phyloP scores from a whole-genome alignment of 2,797 vertebrate species.

The Oryzias dopingdopingensis region DNA sequence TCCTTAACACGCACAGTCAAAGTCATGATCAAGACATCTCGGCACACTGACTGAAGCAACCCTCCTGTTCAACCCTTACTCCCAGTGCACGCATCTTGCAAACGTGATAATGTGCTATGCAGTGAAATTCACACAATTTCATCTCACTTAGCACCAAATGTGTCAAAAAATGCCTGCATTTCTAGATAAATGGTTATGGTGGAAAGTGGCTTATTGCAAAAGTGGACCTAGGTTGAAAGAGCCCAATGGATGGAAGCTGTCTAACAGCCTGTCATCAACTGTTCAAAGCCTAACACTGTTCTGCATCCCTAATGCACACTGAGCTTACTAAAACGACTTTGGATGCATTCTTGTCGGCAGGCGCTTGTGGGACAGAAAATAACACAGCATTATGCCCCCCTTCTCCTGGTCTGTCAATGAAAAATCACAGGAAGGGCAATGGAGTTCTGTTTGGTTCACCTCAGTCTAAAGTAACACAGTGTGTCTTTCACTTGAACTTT shows the following conservation, averaged over 20 bases:
- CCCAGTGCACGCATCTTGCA: constrained; percentile 53
- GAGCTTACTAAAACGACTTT: constrained; percentile 57
- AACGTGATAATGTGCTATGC: constrained; percentile 79
- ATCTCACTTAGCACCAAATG: constrained; percentile 75
- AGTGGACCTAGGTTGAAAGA: constrained; percentile 65
- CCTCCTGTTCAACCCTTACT: constrained; percentile 49
- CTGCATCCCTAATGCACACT: constrained; percentile 64
- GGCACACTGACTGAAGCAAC: constrained; percentile 44
- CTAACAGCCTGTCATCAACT: constrained; percentile 77
- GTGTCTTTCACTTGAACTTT: constrained; percentile 24
- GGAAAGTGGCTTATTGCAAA: constrained; percentile 60
- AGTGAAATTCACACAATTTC: constrained; percentile 77
- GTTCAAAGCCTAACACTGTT: constrained; percentile 59
- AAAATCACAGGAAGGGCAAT: constrained; percentile 51
- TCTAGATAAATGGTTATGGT: constrained; percentile 74
- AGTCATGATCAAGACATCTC: constrained; percentile 57
- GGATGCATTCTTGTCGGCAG: constrained; percentile 45
- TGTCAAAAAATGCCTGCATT: constrained; percentile 77
- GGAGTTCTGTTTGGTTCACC: constrained; percentile 44
- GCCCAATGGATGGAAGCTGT: constrained; percentile 55
- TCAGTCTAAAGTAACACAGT: constrained; percentile 4
- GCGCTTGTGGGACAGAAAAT: constrained; percentile 50
- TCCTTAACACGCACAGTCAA: constrained; percentile 56
- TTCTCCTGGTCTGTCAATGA: constrained; percentile 26
- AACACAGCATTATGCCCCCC: constrained; percentile 48